Conservation (phyloP, 2,113 vertebrate species). For the Prionailurus viverrinus region DNA sequence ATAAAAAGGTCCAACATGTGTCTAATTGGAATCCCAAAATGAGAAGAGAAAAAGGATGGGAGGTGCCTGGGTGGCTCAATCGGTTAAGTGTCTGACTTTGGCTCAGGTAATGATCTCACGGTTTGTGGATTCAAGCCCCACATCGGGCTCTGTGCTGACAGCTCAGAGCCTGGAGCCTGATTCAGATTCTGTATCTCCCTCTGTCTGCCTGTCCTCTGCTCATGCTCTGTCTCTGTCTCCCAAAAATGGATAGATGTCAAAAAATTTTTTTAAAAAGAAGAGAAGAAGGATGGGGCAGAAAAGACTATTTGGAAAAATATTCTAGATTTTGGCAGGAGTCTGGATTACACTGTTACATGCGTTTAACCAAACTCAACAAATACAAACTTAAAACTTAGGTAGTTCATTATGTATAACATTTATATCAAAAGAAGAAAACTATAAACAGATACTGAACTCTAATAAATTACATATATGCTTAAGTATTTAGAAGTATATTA, state of each 20-base stretch:
- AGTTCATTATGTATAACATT: neutral
- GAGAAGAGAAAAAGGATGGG: neutral
- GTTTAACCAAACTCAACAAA: constrained; percentile 58
- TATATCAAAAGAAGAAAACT: constrained; percentile 27
- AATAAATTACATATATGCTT: constrained; percentile 15
- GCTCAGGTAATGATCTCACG: too few relatives aligned
- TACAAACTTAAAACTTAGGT: constrained; percentile 15
- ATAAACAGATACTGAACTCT: neutral
- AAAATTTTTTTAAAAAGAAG: neutral
- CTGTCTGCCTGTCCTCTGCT: too few relatives aligned
- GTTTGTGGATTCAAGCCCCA: too few relatives aligned
- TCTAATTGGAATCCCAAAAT: neutral
- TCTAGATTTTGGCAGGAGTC: neutral
- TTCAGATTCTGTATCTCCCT: too few relatives aligned
- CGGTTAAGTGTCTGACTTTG: too few relatives aligned
- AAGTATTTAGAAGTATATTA: neutral
- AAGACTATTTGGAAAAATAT: constrained; percentile 47
- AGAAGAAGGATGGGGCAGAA: neutral
- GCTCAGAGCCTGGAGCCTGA: too few relatives aligned
- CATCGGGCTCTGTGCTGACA: too few relatives aligned
- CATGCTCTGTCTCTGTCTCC: too few relatives aligned
- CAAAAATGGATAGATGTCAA: neutral
- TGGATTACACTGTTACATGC: neutral
- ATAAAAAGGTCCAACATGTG: neutral
- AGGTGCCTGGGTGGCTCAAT: too few relatives aligned